Conservation (phyloP, 1,140 invertebrate species). For the Drepana arcuata region DNA sequence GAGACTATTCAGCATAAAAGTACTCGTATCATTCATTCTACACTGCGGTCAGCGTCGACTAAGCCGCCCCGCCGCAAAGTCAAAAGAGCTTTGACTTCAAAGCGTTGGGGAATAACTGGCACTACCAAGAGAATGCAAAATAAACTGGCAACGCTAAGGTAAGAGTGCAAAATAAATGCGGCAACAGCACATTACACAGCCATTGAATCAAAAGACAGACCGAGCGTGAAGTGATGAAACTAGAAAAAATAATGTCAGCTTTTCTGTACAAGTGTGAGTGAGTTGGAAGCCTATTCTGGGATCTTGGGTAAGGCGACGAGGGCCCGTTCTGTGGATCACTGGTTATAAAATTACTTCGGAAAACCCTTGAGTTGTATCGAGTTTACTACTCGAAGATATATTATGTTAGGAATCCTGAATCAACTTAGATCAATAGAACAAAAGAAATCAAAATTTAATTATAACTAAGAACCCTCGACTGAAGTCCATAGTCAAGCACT, state of each 20-base stretch:
- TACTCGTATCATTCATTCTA: constrained; percentile 51
- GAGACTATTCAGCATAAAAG: constrained; percentile 31
- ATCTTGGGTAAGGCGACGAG: constrained; percentile 23
- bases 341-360: no score
- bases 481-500: no score
- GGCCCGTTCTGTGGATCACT: not conserved
- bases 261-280: constrained; percentile 30
- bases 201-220: constrained; percentile 66
- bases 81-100: constrained; percentile 67
- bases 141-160: constrained; percentile 51
- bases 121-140: constrained; percentile 62
- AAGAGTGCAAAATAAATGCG: constrained; percentile 67
- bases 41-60: constrained; percentile 47
- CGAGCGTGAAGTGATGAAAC: constrained; percentile 64
- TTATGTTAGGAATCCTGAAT: not conserved
- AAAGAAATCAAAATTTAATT: no score
- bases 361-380: no score
- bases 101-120: constrained; percentile 47
- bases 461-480: no score
- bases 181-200: constrained; percentile 63
- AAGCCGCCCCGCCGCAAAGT: constrained; percentile 33
- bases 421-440: no score
- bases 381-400: no score
- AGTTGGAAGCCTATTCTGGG: constrained; percentile 56
- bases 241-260: constrained; percentile 57